Percentiles rank a stretch among this genome's conserved stretches.
Evolutionary conservation across 2,797 vertebrate species (phyloP).

Genomic region (Buceros bicornis): DNA sequence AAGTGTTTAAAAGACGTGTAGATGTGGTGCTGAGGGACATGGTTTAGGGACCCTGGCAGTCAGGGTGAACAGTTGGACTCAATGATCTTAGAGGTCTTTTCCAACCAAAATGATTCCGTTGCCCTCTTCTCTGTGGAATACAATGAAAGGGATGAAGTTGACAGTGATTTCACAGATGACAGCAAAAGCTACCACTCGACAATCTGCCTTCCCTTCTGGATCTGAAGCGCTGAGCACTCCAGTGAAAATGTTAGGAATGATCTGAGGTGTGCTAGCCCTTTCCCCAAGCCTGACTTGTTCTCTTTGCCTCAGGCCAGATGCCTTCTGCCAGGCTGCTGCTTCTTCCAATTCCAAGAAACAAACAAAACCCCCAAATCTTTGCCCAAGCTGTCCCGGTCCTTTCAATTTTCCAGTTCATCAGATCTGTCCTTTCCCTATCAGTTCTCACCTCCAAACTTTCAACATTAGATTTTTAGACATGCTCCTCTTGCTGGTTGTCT

Average conservation of each 20-base stretch:
- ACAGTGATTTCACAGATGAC: background rate
- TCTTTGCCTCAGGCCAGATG: background rate
- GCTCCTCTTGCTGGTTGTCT: background rate
- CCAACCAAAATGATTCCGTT: background rate
- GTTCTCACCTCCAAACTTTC: background rate
- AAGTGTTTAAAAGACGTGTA: too few relatives aligned
- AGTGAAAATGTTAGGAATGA: background rate
- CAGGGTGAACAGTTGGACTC: too few relatives aligned
- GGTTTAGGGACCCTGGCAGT: too few relatives aligned
- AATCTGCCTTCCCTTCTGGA: background rate
- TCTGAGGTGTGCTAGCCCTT: background rate
- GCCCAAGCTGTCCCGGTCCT: background rate
- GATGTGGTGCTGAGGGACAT: too few relatives aligned
- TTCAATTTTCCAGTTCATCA: background rate
- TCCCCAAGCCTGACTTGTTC: background rate
- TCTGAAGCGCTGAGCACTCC: background rate
- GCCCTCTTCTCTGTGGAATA: background rate
- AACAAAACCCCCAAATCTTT: background rate
- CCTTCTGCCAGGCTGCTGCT: background rate
- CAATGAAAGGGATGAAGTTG: background rate
- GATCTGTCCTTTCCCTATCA: background rate
- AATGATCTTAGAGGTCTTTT: too few relatives aligned
- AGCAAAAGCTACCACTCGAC: background rate
- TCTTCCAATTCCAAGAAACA: background rate
- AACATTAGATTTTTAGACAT: background rate